Base-by-base conservation (phyloP, 53 echinoderm and acorn worm genomes). In the Stichopus horrens region DNA sequence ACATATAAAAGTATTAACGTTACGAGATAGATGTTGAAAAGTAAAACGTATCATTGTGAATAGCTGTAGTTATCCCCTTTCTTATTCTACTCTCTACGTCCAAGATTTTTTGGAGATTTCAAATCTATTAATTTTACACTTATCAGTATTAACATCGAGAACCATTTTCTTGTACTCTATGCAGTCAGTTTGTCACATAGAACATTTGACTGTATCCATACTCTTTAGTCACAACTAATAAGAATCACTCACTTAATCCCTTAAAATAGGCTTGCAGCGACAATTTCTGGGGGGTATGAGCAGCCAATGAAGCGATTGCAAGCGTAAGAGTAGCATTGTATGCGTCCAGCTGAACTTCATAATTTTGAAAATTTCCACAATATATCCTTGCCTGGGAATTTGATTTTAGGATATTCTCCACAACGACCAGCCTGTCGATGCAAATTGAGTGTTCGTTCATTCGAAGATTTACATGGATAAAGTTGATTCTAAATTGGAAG, bases 161-260 rank as follows among this genome's bases (percentile, higher is more conserved):
- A 37, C 37, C 37, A 37, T 37, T 37, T 2, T 37, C 37, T 2
- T 37, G 37, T 37, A 37, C 37, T 37, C n/a, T n/a, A n/a, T n/a
- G n/a, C n/a, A n/a, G n/a, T n/a, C 37, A 37, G 37, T 37, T 37
- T 37, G 37, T 37, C 37, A 37, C 37, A 37, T 37, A 37, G 37
- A 1, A 37, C 37, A 37, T 37, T 37, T 37, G 37, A 37, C 37
- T 37, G 37, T 37, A 37, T 37, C 37, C 37, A 37, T 37, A 37
- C 37, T 37, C 37, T 37, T 37, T 37, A 37, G 37, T 37, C 37
- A 37, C 37, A 37, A 2, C 1, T 37, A 37, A 2, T 37, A 2
- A 37, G n/a, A 63, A 63, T 63, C 10, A 78, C 79, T 18, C 53
- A 78, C 79, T 78, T 78, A 78, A 6, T 51, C 79, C 79, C 18